A percentile compares a stretch with the other conserved stretches of the same genome.
Evolutionary conservation across 2,888 invertebrate genomes (phyloP).

Genomic region (Rhopalosiphum nymphaeae): DNA sequence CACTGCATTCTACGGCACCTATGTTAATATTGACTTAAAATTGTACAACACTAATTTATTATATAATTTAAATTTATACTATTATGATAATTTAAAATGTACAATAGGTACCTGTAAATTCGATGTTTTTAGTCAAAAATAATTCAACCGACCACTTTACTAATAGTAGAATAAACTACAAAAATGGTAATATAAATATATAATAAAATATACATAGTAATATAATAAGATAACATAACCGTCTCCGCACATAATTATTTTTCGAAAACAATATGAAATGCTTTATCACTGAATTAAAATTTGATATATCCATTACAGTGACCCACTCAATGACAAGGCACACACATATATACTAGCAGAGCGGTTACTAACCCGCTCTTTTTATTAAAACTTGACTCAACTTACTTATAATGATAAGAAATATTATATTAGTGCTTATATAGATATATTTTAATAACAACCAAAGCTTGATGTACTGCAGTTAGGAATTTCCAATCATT

Average conservation of each 20-base stretch:
- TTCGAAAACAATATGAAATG: no score
- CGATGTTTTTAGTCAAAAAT: not conserved
- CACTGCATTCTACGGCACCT: no score
- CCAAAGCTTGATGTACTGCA: not conserved
- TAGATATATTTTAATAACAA: not conserved
- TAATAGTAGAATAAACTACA: not conserved
- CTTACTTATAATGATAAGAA: not conserved
- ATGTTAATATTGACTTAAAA: not conserved
- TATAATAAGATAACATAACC: no score
- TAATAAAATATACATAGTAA: no score
- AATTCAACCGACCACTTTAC: not conserved
- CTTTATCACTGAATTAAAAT: no score
- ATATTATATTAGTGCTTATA: not conserved
- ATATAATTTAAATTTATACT: not conserved
- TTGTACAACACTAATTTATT: not conserved
- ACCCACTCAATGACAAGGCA: no score
- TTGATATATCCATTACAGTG: no score
- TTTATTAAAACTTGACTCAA: not conserved
- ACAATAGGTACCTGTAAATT: not conserved
- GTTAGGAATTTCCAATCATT: not conserved
- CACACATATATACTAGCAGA: no score
- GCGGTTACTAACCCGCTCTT: not conserved
- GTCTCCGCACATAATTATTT: no score
- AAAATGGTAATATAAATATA: no score
- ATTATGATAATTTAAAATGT: not conserved